Conservation (phyloP, 2,113 vertebrate genomes). For the Podocnemis expansa region DNA sequence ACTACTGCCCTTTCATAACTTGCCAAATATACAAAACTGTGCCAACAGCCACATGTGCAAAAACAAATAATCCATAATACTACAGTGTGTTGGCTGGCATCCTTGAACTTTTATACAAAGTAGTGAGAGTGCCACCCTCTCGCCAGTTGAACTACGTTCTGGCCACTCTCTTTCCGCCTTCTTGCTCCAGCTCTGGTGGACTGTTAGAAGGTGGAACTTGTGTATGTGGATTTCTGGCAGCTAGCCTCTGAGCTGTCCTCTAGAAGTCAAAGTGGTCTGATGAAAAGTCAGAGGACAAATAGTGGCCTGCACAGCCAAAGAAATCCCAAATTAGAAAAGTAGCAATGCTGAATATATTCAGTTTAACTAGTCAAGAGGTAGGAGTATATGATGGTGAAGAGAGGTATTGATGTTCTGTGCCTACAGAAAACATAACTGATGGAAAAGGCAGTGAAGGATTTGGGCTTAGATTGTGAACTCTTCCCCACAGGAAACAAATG, state of each 20-base stretch:
- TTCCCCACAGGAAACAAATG: background rate
- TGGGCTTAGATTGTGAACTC: background rate
- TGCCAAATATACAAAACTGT: background rate
- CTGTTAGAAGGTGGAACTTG: too few relatives aligned
- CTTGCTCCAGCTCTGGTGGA: too few relatives aligned
- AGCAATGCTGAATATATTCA: background rate
- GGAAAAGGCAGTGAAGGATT: background rate
- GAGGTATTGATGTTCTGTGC: background rate
- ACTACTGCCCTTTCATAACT: background rate
- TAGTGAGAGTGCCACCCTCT: too few relatives aligned
- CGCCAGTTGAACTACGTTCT: too few relatives aligned
- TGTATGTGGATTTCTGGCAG: background rate
- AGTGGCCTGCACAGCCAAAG: background rate
- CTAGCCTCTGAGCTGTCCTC: background rate
- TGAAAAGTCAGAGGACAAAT: background rate
- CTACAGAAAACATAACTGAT: background rate
- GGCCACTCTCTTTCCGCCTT: too few relatives aligned
- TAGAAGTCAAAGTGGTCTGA: background rate
- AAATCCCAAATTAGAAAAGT: background rate
- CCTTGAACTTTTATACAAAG: too few relatives aligned
- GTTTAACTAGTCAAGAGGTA: background rate
- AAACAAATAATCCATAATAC: background rate
- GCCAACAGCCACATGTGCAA: background rate
- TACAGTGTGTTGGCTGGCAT: background rate
- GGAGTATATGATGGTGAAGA: background rate